These are phyloP conservation scores for Hirtodrosophila alboralis DNA, from an alignment of 2,888 invertebrate genomes.

Conservation along the genomic window DNA sequence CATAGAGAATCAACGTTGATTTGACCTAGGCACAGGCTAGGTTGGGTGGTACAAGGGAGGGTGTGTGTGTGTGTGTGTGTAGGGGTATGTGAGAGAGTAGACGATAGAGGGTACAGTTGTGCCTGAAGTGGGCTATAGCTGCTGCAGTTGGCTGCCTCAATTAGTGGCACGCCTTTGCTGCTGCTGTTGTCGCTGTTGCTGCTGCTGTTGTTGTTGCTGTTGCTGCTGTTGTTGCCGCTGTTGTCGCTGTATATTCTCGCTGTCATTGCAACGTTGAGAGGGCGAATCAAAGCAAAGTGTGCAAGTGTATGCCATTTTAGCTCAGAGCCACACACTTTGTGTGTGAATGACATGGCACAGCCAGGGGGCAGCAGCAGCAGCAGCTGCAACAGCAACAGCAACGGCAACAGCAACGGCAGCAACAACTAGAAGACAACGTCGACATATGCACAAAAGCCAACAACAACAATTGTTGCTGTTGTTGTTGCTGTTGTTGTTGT, in stretches of 20 bases:
- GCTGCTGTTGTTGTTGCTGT: constrained; percentile 18
- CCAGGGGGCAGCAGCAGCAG: constrained; percentile 41
- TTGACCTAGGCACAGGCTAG: constrained; percentile 4
- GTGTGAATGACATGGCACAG: constrained; percentile 75
- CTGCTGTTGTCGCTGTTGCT: constrained; percentile 10
- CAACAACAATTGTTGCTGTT: constrained; percentile 25
- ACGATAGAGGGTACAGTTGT: constrained; percentile 49
- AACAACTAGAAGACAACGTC: constrained; percentile 55
- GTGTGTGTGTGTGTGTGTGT: too few relatives aligned
- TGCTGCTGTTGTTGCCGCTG: constrained; percentile 16
- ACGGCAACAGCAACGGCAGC: constrained; percentile 24
- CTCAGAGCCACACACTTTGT: constrained; percentile 71
- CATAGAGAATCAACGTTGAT: neutral
- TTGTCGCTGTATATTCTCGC: constrained; percentile 20
- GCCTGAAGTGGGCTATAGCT: constrained; percentile 43
- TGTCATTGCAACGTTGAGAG: constrained; percentile 22
- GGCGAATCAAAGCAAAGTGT: constrained; percentile 67
- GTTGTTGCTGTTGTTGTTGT: constrained; percentile 11
- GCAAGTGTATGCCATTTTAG: constrained; percentile 75
- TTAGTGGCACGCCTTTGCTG: constrained; percentile 69
- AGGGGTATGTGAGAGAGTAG: neutral
- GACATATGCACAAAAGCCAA: constrained; percentile 67
- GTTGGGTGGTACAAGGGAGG: neutral
- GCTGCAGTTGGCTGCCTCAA: constrained; percentile 74
- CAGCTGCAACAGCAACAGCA: constrained; percentile 26